Evolutionary conservation across 2,113 vertebrate genomes (phyloP).

Genomic region (Pardalotus punctatus): DNA sequence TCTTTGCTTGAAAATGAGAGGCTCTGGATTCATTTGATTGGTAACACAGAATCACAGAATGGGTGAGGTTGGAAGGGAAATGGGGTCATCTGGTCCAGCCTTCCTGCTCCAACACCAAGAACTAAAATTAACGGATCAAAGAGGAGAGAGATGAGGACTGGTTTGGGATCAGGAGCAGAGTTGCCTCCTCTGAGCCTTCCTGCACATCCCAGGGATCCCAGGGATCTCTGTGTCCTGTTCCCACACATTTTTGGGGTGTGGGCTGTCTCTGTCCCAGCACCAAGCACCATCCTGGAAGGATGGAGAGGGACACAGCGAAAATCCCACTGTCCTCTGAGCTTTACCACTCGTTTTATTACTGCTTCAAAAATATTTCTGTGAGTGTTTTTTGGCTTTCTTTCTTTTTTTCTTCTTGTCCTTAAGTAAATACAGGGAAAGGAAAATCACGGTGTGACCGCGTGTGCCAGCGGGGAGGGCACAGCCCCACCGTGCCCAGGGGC

Average conservation of each 20-base stretch:
- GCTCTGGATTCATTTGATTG: not conserved
- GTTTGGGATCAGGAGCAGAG: not conserved
- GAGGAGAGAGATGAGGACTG: not conserved
- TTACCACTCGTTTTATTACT: no score
- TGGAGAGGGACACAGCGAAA: rapidly evolving
- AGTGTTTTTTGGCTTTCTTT: not conserved
- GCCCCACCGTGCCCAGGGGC: rapidly evolving
- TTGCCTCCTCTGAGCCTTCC: not conserved
- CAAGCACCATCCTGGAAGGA: not conserved
- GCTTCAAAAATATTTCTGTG: not conserved
- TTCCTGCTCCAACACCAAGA: not conserved
- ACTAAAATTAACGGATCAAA: not conserved
- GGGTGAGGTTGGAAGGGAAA: not conserved
- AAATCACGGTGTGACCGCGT: rapidly evolving
- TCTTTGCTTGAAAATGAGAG: not conserved
- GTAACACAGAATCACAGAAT: not conserved
- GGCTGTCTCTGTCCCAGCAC: not conserved
- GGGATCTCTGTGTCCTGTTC: not conserved
- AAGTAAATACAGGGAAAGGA: not conserved
- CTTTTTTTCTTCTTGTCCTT: not conserved
- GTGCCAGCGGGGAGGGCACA: not conserved
- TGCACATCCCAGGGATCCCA: not conserved
- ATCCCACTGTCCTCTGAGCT: not conserved
- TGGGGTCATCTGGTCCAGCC: not conserved
- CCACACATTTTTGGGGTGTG: not conserved